These are phyloP conservation scores for Choristoneura rosaceana DNA, from an alignment of 2,888 invertebrate genomes.

Conservation along the genomic window DNA sequence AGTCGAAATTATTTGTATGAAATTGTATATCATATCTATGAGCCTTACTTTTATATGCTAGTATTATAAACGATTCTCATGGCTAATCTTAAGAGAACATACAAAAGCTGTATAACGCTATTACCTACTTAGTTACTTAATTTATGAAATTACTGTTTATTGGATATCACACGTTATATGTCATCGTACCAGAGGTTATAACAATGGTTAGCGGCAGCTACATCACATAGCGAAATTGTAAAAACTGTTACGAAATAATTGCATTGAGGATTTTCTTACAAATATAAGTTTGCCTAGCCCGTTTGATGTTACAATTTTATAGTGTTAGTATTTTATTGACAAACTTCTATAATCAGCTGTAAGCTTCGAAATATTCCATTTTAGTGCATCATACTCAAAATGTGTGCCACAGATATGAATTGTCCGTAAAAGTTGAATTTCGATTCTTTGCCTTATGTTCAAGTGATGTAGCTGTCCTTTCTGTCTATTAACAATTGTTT, in stretches of 20 bases:
- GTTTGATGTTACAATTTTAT: no score
- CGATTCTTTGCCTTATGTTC: neutral
- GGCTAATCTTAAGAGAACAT: slow-evolving; percentile 35
- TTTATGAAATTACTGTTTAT: slow-evolving; percentile 51
- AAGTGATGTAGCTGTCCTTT: slow-evolving; percentile 12
- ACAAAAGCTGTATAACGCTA: slow-evolving; percentile 51
- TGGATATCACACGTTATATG: slow-evolving; percentile 55
- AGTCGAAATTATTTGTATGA: neutral
- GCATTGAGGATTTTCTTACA: no score
- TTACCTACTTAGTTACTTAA: slow-evolving; percentile 55
- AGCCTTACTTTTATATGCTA: neutral
- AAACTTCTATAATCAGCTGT: no score
- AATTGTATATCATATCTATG: neutral
- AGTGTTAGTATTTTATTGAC: no score
- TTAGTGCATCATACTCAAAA: no score
- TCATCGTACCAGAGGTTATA: slow-evolving; percentile 20
- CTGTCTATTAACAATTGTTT: neutral
- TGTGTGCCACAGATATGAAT: no score
- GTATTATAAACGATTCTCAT: slow-evolving; percentile 2
- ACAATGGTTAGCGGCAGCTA: no score
- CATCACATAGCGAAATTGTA: no score
- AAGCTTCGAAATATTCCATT: no score
- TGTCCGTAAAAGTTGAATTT: no score
- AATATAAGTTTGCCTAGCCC: no score
- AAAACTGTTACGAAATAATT: no score